Percentiles rank a stretch among this genome's conserved stretches.
Evolutionary conservation across 1,140 invertebrate genomes (phyloP).

Genomic region (Ylistrum balloti): DNA sequence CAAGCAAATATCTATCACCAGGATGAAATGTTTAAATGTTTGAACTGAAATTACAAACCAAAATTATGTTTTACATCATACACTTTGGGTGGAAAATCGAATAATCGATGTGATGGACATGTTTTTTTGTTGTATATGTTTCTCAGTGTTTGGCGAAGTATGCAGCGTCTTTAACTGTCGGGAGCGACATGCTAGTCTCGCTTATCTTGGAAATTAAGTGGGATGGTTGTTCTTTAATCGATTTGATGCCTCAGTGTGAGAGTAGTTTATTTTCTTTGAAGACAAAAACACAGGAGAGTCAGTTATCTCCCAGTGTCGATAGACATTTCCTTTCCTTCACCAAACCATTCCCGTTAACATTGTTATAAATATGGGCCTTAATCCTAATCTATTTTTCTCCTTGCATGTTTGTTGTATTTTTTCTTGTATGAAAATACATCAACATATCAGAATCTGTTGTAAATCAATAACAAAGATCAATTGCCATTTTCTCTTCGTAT

Average conservation of each 20-base stretch:
- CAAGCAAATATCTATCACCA: too few species aligned
- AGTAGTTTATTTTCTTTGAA: conserved; percentile 35
- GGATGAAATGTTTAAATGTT: too few species aligned
- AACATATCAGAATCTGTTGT: background rate
- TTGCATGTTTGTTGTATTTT: background rate
- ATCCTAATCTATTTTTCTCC: background rate
- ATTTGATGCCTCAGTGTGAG: background rate
- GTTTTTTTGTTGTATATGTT: too few species aligned
- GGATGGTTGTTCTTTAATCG: background rate
- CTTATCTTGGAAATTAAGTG: conserved; percentile 1
- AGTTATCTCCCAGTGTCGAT: background rate
- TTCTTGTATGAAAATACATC: background rate
- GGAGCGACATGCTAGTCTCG: background rate
- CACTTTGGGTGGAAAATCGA: too few species aligned
- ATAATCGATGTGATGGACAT: too few species aligned
- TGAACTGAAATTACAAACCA: too few species aligned
- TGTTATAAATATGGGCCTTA: background rate
- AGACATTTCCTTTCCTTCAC: background rate
- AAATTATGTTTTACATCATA: too few species aligned
- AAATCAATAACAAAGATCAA: background rate
- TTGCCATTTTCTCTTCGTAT: background rate
- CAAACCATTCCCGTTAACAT: background rate
- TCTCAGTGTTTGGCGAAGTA: too few species aligned
- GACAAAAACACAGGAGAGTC: background rate
- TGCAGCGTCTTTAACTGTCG: background rate